Base-by-base conservation (phyloP, 2,888 invertebrate species). In the Agonopterix subpropinquella region DNA sequence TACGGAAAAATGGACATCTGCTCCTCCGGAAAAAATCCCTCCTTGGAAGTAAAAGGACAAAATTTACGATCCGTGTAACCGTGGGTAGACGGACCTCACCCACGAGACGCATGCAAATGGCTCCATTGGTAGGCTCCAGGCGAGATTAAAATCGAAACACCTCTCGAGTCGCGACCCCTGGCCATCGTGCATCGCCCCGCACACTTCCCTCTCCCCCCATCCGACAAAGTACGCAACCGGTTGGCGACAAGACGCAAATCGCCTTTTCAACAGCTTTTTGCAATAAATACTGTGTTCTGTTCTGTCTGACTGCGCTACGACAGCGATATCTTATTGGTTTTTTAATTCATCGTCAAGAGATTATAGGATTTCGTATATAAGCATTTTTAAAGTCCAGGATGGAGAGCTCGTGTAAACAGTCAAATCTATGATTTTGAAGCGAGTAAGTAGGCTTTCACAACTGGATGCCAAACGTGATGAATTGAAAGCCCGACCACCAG, bases 51-150 rank as follows among this genome's bases (percentile, higher is more conserved):
- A 81, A 82, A 83, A 84, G 80, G 84, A 84, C 80, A 73, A 81
- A 87, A 86, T 87, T 85, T 87, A 86, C 85, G 86, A 80, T 72
- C 80, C 77, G 73, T 75, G 78, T 83, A 80, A 77, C 77, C 78
- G 80, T 80, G 83, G 81, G 84, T 82, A 77, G 83, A 77, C 74
- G 77, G 76, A 73, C 71, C 70, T 72, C 80, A 78, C 78, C 80
- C 77, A 82, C 82, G 81, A 78, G 74, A 68, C 75, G 85, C 85
- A 86, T 87, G 86, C 82, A 86, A 86, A 87, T 87, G 74, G 74
- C 75, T 74, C 78, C 74, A 86, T 86, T 80, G 80, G 70, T 74
- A 62, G 69, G 66, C 64, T 70, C 61, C 71, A 62, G 64, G 62
- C 64, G 62, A 77, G 80, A 80, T 78, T 76, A 77, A 73, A 77